Base-by-base conservation (phyloP, 1,140 invertebrate genomes). In the Drosophila ohnishii region DNA sequence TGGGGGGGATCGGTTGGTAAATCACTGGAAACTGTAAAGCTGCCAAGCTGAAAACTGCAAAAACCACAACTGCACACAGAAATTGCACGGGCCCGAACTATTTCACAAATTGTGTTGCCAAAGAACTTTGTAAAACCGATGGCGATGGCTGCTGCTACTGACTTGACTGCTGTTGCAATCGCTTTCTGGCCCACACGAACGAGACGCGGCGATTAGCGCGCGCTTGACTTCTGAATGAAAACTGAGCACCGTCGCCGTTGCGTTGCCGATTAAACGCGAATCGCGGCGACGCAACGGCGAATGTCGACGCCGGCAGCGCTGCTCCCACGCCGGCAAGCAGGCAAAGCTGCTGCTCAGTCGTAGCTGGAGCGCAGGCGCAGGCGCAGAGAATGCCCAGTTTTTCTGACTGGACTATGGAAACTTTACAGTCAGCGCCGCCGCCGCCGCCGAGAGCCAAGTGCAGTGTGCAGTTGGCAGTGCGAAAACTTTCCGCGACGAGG, bases 181-280 rank as follows among this genome's bases (percentile, higher is more conserved):
- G 75, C 37, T 53, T 73, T 64, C 32, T 66, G 80, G 74, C 66
- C 62, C 72, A 70, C 73, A 58, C 53, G 57, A 60, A 40, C 64
- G 64, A 50, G 57, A 47, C 73, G 63, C 37, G 64, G 16, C 64
- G 57, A 77, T 57, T 75, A 61, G 57, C 75, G 74, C 75, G 65
- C 75, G 76, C 70, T 88, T 72, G 79, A 88, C 85, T 88, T 88
- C 84, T 88, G 80, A 88, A 88, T 88, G 80, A 84, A 88, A 76
- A 88, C 84, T 88, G 84, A 88, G 84, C 70, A 37, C 6, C 69
- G 63, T 56, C 50, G 60, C 50, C 28, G 63, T 44, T 64, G 59
- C 60, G 77, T 47, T 58, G 72, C 72, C 72, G 84, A 78, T 88
- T 84, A 88, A 88, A 88, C 77, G 69, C 65, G 69, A 75, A 71